phyloP scores from a whole-genome alignment of 92 coral and sea anemone genomes.

The Epizoanthus illoricatus region DNA sequence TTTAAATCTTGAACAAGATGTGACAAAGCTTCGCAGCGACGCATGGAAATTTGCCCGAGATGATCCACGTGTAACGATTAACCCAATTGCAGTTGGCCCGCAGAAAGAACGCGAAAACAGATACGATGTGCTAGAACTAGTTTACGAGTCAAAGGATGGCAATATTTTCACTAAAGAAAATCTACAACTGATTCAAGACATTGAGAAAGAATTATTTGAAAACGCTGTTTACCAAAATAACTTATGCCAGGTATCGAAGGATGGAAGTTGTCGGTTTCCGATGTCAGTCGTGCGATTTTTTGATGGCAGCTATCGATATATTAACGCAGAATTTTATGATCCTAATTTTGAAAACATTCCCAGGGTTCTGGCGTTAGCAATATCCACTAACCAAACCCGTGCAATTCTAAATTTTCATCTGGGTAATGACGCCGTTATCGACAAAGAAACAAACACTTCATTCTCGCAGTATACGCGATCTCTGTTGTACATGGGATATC shows the following conservation, averaged over 20 bases:
- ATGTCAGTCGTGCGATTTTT: slow-evolving; percentile 85
- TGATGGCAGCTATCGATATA: slow-evolving; percentile 73
- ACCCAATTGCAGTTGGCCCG: slow-evolving; percentile 74
- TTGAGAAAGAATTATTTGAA: slow-evolving; percentile 65
- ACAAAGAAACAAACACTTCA: slow-evolving; percentile 39
- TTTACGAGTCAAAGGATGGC: slow-evolving; percentile 75
- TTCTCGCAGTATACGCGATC: slow-evolving; percentile 77
- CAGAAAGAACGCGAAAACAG: slow-evolving; percentile 71
- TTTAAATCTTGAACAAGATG: slow-evolving; percentile 81
- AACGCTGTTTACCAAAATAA: slow-evolving; percentile 66
- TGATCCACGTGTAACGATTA: slow-evolving; percentile 75
- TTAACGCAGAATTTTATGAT: slow-evolving; percentile 65
- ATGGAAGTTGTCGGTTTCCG: slow-evolving; percentile 67
- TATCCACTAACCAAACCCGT: slow-evolving; percentile 65
- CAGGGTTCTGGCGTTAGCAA: slow-evolving; percentile 56
- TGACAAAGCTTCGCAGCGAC: slow-evolving; percentile 88
- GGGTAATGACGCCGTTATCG: slow-evolving; percentile 72
- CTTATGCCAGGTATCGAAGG: slow-evolving; percentile 63
- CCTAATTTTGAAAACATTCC: slow-evolving; percentile 70
- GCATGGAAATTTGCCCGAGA: slow-evolving; percentile 96
- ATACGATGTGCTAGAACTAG: slow-evolving; percentile 78
- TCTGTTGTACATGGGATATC: slow-evolving; percentile 78
- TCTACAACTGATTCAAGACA: slow-evolving; percentile 55
- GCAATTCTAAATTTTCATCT: slow-evolving; percentile 81
- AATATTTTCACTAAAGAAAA: slow-evolving; percentile 71